These are phyloP conservation scores for Eupeodes latifasciatus DNA, from an alignment of 2,888 invertebrate species.

Conservation along the genomic window DNA sequence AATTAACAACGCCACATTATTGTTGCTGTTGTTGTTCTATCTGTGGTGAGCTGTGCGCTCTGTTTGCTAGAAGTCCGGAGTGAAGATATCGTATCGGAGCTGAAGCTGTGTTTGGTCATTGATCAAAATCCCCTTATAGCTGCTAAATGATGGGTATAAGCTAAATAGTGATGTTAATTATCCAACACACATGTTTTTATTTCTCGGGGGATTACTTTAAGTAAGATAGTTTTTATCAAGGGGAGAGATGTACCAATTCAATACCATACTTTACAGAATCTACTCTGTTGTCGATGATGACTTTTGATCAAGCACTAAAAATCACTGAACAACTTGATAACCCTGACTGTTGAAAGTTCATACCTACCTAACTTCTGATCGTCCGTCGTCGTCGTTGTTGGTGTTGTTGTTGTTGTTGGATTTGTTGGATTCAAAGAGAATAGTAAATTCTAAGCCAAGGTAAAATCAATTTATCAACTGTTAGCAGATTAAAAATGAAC, in stretches of 20 bases:
- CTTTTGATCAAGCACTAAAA: not conserved
- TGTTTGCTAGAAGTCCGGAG: not conserved
- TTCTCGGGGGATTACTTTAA: slow-evolving; percentile 39
- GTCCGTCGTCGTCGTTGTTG: not conserved
- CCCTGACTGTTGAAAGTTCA: slow-evolving; percentile 73
- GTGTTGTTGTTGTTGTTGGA: too few relatives aligned
- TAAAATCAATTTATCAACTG: slow-evolving; percentile 72
- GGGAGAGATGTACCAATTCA: slow-evolving; percentile 16
- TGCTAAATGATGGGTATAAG: not conserved
- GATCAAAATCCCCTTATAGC: slow-evolving; percentile 15
- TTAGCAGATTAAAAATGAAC: slow-evolving; percentile 52
- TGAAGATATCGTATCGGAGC: too few relatives aligned
- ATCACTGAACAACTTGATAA: slow-evolving; percentile 56
- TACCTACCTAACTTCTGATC: not conserved
- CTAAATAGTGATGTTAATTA: slow-evolving; percentile 37
- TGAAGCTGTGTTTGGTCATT: not conserved
- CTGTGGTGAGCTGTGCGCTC: not conserved
- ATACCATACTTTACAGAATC: not conserved
- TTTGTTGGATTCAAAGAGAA: slow-evolving; percentile 52
- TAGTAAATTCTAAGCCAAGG: slow-evolving; percentile 73
- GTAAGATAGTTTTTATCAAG: slow-evolving; percentile 13
- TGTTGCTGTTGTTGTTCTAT: not conserved
- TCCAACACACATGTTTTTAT: slow-evolving; percentile 19
- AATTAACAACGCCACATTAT: slow-evolving; percentile 51
- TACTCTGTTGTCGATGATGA: slow-evolving; percentile 17